phyloP scores from a whole-genome alignment of 2,888 invertebrate species.

The Clostera curtula region DNA sequence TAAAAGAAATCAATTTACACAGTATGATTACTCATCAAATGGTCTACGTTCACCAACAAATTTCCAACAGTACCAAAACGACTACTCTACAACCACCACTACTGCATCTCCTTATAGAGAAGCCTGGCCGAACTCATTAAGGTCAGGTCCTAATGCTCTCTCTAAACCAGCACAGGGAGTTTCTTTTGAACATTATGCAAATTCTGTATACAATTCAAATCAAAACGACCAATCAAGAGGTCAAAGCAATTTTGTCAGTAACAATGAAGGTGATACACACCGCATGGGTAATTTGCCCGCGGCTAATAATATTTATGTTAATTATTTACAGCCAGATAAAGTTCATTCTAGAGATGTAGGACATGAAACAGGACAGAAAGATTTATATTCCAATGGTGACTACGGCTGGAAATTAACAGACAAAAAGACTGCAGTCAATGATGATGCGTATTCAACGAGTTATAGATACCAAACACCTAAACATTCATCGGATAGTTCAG shows the following conservation, averaged over 20 bases:
- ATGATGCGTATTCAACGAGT: constrained; percentile 36
- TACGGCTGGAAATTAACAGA: constrained; percentile 64
- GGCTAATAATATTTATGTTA: constrained; percentile 57
- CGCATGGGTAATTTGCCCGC: constrained; percentile 46
- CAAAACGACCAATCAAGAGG: constrained; percentile 41
- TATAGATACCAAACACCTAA: constrained; percentile 41
- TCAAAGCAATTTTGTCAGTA: no score
- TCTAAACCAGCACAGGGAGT: constrained; percentile 51
- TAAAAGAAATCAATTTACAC: constrained; percentile 58
- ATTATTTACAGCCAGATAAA: constrained; percentile 55
- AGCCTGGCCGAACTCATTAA: constrained; percentile 48
- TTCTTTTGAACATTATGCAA: constrained; percentile 42
- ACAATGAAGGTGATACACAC: constrained; percentile 46
- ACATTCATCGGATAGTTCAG: constrained; percentile 36
- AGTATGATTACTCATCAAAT: constrained; percentile 60
- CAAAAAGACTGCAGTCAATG: constrained; percentile 42
- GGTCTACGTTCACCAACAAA: constrained; percentile 51
- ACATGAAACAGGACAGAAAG: constrained; percentile 42
- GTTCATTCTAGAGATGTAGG: constrained; percentile 43
- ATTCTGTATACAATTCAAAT: constrained; percentile 28
- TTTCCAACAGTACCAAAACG: constrained; percentile 45
- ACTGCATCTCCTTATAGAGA: constrained; percentile 45
- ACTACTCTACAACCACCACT: constrained; percentile 50
- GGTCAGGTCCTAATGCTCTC: constrained; percentile 31
- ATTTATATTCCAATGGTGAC: constrained; percentile 59